Conservation (phyloP, 2,888 invertebrate species). For the Blera fallax region DNA sequence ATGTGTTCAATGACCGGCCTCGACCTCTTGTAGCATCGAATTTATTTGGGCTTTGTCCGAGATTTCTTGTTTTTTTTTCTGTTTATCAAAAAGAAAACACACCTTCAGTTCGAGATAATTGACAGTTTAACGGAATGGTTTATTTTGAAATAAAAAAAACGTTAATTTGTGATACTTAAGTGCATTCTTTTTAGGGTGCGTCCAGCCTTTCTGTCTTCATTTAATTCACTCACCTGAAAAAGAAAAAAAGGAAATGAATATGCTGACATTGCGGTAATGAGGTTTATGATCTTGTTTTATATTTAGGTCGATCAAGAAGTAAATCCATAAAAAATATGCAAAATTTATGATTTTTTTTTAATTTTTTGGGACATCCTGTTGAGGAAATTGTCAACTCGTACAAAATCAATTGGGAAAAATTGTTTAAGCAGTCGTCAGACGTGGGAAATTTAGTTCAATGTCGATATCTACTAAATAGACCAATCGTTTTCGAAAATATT, state of each 20-base stretch:
- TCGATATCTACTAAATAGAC: too few relatives aligned
- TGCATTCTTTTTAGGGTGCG: not conserved
- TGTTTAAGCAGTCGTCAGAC: too few relatives aligned
- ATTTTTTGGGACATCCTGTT: not conserved
- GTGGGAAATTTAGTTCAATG: too few relatives aligned
- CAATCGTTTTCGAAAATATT: too few relatives aligned
- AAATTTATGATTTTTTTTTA: too few relatives aligned
- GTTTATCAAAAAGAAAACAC: conserved; percentile 3
- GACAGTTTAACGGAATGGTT: conserved; percentile 35
- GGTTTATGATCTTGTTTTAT: conserved; percentile 2
- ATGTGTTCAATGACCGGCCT: conserved; percentile 67
- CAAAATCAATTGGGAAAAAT: too few relatives aligned
- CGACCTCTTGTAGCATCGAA: conserved; percentile 43
- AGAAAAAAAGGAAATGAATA: conserved; percentile 9
- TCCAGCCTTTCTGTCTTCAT: not conserved
- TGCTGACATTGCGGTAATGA: not conserved
- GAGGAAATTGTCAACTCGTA: too few relatives aligned
- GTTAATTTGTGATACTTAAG: conserved; percentile 34
- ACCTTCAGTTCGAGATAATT: conserved; percentile 39
- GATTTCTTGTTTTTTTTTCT: conserved; percentile 17
- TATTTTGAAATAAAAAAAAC: not conserved
- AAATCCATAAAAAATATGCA: not conserved
- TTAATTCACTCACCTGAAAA: conserved; percentile 48
- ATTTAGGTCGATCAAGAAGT: not conserved
- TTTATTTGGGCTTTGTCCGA: conserved; percentile 17